Evolutionary conservation across 2,797 vertebrate species (phyloP).

Genomic region (Ctenopoma multispine): DNA sequence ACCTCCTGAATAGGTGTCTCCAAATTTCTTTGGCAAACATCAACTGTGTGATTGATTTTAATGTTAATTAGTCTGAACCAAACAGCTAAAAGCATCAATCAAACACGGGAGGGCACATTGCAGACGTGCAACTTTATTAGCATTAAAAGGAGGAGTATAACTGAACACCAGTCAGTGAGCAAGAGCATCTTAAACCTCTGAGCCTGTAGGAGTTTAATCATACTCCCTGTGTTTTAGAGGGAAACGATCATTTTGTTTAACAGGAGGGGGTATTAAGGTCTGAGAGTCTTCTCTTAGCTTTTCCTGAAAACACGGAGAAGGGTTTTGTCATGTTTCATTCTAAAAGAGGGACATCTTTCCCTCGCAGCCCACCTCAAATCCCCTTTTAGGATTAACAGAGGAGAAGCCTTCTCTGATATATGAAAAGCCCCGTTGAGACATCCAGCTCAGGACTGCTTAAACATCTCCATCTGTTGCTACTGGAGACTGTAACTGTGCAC

Average conservation of each 20-base stretch:
- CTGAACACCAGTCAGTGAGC: slow-evolving; percentile 22
- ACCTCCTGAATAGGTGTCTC: slow-evolving; percentile 23
- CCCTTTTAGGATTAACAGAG: slow-evolving; percentile 42
- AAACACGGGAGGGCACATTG: slow-evolving; percentile 6
- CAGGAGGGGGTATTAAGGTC: neutral
- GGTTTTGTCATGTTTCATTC: slow-evolving; percentile 36
- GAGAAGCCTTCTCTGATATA: slow-evolving; percentile 34
- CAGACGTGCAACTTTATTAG: slow-evolving; percentile 1
- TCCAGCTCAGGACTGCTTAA: slow-evolving; percentile 54
- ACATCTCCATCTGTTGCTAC: slow-evolving; percentile 44
- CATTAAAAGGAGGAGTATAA: neutral
- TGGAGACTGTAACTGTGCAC: slow-evolving; percentile 1
- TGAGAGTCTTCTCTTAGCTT: slow-evolving; percentile 27
- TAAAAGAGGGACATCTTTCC: slow-evolving; percentile 22
- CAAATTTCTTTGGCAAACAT: neutral
- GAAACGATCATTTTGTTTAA: slow-evolving; percentile 30
- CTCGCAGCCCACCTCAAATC: slow-evolving; percentile 39
- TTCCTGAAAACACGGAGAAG: slow-evolving; percentile 17
- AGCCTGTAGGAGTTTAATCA: slow-evolving; percentile 26
- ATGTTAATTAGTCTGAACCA: slow-evolving; percentile 5
- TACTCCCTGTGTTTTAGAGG: slow-evolving; percentile 29
- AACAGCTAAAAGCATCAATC: neutral
- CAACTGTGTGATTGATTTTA: slow-evolving; percentile 1
- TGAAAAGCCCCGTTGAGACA: slow-evolving; percentile 49
- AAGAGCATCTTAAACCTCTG: slow-evolving; percentile 31